Percentiles rank a stretch among this genome's conserved stretches.
phyloP scores from a whole-genome alignment of 2,113 vertebrate species.

The Microcebus griseorufus region DNA sequence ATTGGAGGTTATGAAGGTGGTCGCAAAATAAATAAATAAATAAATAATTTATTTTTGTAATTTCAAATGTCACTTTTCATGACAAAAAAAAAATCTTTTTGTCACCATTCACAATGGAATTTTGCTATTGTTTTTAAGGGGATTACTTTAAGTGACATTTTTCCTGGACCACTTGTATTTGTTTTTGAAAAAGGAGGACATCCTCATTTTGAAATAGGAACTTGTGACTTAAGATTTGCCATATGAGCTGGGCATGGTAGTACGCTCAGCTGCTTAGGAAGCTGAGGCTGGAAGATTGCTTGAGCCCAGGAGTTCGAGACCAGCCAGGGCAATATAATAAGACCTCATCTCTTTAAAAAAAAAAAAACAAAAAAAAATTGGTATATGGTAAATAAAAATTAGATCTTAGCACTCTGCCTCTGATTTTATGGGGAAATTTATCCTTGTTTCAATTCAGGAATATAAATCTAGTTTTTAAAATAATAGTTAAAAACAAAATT shows the following conservation, averaged over 20 bases:
- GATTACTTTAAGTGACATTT: neutral
- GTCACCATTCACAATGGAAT: neutral
- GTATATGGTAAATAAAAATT: neutral
- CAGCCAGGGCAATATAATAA: no score
- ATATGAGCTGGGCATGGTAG: no score
- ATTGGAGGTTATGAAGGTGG: no score
- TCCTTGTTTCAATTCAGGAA: conserved; percentile 5
- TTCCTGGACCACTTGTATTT: neutral
- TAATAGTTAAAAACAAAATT: neutral
- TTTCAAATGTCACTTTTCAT: conserved; percentile 32
- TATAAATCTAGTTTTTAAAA: conserved; percentile 22
- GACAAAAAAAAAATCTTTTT: neutral
- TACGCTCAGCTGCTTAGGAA: no score
- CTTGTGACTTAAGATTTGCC: neutral
- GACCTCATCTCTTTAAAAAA: no score
- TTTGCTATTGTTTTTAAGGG: neutral
- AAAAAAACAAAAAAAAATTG: neutral
- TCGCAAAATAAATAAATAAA: no score
- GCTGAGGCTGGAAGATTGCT: no score
- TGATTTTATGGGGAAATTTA: neutral
- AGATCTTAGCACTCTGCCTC: neutral
- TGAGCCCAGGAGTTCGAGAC: no score
- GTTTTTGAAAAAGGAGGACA: neutral
- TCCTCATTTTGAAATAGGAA: neutral
- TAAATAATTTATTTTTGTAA: neutral